Evolutionary conservation across 1,140 invertebrate species (phyloP).

Genomic region (Drosophila orena): DNA sequence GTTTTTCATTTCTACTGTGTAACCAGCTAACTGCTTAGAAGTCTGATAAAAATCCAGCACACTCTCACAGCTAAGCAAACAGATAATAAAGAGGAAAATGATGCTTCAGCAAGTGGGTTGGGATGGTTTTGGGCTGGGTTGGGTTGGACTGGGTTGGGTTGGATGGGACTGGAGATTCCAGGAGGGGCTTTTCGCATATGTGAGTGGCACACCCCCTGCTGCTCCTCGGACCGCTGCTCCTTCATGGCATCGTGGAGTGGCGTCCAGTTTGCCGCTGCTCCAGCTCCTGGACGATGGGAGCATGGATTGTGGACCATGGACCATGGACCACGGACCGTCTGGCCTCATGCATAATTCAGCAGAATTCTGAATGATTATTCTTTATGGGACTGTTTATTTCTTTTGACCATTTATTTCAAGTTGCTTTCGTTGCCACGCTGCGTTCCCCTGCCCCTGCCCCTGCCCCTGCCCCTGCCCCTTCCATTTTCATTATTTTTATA

Average conservation of each 20-base stretch:
- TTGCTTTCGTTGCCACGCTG: slow-evolving; percentile 56
- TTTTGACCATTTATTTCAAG: slow-evolving; percentile 85
- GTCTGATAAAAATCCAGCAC: slow-evolving; percentile 79
- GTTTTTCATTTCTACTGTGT: not conserved
- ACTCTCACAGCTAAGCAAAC: slow-evolving; percentile 74
- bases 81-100: slow-evolving; percentile 82
- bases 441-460: slow-evolving; percentile 7
- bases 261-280: slow-evolving; percentile 38
- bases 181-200: slow-evolving; percentile 68
- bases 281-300: slow-evolving; percentile 38
- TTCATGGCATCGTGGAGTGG: slow-evolving; percentile 29
- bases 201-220: slow-evolving; percentile 64
- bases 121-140: not conserved
- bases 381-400: slow-evolving; percentile 85
- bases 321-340: slow-evolving; percentile 33
- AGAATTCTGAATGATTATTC: slow-evolving; percentile 85
- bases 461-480: slow-evolving; percentile 1
- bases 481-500: slow-evolving; percentile 81
- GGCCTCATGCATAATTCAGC: slow-evolving; percentile 84
- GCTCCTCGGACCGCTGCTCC: slow-evolving; percentile 18
- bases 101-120: slow-evolving; percentile 42
- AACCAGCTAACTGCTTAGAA: slow-evolving; percentile 73
- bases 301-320: slow-evolving; percentile 20
- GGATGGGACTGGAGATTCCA: not conserved
- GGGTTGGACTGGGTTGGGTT: not conserved